Evolutionary conservation across 2,113 vertebrate species (phyloP).

Genomic region (Ageneiosus marmoratus): DNA sequence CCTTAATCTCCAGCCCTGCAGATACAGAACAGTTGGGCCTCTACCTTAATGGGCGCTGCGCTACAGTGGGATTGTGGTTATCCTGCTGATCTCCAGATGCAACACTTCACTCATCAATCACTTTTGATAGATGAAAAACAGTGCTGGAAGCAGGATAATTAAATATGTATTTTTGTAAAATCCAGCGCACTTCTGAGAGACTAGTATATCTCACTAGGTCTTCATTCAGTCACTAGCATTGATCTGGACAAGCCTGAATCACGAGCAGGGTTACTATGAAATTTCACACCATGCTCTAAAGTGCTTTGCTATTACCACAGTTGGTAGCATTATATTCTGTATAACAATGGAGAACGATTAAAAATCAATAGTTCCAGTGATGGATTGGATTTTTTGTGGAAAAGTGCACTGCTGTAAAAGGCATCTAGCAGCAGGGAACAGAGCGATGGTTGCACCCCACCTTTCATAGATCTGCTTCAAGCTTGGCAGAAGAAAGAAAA

Average conservation of each 20-base stretch:
- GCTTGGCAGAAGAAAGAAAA: conserved; percentile 7
- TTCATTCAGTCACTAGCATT: conserved; percentile 20
- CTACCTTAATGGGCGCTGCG: conserved; percentile 28
- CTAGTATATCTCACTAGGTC: background rate
- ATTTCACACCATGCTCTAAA: conserved; percentile 30
- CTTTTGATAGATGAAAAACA: conserved; percentile 19
- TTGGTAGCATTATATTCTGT: conserved; percentile 40
- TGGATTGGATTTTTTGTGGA: conserved; percentile 35
- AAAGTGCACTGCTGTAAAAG: conserved; percentile 31
- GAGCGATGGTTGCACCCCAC: conserved; percentile 2
- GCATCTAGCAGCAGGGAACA: conserved; percentile 29
- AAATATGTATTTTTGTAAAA: background rate
- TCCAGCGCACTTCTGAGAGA: conserved; percentile 28
- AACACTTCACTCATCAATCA: conserved; percentile 42
- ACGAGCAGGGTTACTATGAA: conserved; percentile 22
- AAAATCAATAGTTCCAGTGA: conserved; percentile 37
- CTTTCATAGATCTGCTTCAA: conserved; percentile 5
- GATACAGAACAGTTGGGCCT: conserved; percentile 38
- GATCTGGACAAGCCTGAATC: conserved; percentile 30
- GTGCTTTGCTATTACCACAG: conserved; percentile 35
- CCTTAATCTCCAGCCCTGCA: conserved; percentile 12
- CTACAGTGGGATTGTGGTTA: conserved; percentile 28
- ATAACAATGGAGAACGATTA: conserved; percentile 33
- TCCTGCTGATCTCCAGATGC: conserved; percentile 52
- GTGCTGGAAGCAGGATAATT: background rate